Evolutionary conservation across 2,888 invertebrate genomes (phyloP).

Genomic region (Drosophila testacea): DNA sequence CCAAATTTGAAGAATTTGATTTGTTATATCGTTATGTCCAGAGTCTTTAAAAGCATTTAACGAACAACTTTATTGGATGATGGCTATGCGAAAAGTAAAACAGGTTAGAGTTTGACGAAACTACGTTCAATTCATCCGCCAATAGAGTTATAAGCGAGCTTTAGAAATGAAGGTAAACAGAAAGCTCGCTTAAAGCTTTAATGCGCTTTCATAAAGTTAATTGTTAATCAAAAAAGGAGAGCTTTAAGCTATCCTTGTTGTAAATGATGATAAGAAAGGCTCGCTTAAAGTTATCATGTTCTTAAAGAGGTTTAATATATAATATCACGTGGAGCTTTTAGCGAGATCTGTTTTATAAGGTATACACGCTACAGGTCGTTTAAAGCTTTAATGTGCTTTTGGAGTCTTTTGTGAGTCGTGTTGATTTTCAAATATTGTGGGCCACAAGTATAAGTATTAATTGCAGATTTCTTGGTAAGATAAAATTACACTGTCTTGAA

Average conservation of each 20-base stretch:
- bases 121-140: neutral
- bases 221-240: too few species aligned
- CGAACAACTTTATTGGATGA: neutral
- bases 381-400: neutral
- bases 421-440: neutral
- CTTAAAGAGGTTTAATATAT: neutral
- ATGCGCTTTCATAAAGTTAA: neutral
- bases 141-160: neutral
- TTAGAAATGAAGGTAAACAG: neutral
- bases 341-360: neutral
- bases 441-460: neutral
- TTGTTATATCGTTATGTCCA: constrained; percentile 77
- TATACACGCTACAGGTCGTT: too few species aligned
- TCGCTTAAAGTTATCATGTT: neutral
- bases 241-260: neutral
- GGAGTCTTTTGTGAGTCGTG: neutral
- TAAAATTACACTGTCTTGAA: too few species aligned
- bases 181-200: neutral
- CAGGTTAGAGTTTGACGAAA: constrained; percentile 6
- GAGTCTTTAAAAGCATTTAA: constrained; percentile 48
- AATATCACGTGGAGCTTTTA: neutral
- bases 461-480: too few species aligned
- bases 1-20: constrained; percentile 78
- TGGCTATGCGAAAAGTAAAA: neutral
- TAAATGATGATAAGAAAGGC: neutral